phyloP scores from a whole-genome alignment of 2,888 invertebrate species.

The Andrena dorsata region DNA sequence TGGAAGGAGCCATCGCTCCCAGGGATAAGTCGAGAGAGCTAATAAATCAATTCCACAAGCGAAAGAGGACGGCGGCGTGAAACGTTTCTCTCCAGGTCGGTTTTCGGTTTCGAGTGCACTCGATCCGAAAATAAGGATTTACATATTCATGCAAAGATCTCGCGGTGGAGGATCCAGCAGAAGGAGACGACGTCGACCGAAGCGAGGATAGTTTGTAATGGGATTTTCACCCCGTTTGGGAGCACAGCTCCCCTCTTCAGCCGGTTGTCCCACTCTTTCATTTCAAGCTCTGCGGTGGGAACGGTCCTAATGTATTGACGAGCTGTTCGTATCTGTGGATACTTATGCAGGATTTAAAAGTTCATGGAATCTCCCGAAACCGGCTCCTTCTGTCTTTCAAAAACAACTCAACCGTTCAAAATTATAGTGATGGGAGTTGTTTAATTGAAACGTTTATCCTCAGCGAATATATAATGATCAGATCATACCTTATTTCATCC shows the following conservation, averaged over 20 bases:
- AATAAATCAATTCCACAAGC: slow-evolving; percentile 83
- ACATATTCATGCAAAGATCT: slow-evolving; percentile 84
- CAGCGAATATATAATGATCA: neutral
- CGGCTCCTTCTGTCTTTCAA: neutral
- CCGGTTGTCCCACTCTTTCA: slow-evolving; percentile 35
- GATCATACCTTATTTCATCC: too few species aligned
- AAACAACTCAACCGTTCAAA: neutral
- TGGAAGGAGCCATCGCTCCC: slow-evolving; percentile 17
- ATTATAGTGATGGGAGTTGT: neutral
- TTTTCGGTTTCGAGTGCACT: slow-evolving; percentile 84
- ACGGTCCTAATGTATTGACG: slow-evolving; percentile 66
- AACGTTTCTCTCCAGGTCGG: slow-evolving; percentile 78
- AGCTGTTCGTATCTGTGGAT: slow-evolving; percentile 23
- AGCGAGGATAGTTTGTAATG: slow-evolving; percentile 82
- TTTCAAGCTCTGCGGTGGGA: slow-evolving; percentile 48
- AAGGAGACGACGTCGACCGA: slow-evolving; percentile 75
- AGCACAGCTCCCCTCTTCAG: slow-evolving; percentile 25
- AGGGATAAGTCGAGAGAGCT: slow-evolving; percentile 74
- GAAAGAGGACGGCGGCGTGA: slow-evolving; percentile 67
- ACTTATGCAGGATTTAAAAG: slow-evolving; percentile 42
- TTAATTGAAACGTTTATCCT: neutral
- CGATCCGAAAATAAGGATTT: slow-evolving; percentile 85
- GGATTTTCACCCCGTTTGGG: slow-evolving; percentile 79
- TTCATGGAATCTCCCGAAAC: slow-evolving; percentile 3
- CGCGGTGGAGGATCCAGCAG: slow-evolving; percentile 75